Base-by-base conservation (phyloP, 2,797 vertebrate species). In the Sardinella longiceps region DNA sequence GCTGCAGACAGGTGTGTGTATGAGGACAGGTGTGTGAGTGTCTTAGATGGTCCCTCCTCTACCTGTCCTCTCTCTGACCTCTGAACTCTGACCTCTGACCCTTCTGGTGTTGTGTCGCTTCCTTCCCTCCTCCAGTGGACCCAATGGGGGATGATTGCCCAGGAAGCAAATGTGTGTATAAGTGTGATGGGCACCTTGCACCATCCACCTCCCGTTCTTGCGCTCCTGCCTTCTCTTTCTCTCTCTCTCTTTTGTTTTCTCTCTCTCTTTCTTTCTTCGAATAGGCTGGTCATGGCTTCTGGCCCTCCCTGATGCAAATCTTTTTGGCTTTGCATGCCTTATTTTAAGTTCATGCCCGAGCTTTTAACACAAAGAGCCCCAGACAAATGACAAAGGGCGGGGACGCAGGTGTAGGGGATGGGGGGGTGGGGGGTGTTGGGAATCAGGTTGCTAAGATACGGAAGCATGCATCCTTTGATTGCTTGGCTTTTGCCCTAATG, bases 101-200 rank as follows among this genome's bases (percentile, higher is more conserved):
- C 95, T 95, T 97, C 92, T 97, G 95, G 92, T 98, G 90, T 98
- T 96, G 94, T 97, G 96, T 94, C 95, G 95, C 4, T 20, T 48
- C 46, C 18, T 95, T 95, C 94, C 95, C 94, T 95, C 96, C 95
- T 95, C 96, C 95, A 99, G 98, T 99, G 93, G 97, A 98, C 94
- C 96, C 97, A 93, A 94, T 98, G 96, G 97, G 96, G 87, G 97
- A 99, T 97, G 97, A 97, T 97, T 98, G 93, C 95, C 96, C 96
- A 95, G 98, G 96, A 98, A 95, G 94, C 96, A 99, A 99, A 99
- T 99, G 98, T 99, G 97, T 99, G 97, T 99, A 98, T 98, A 94
- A 91, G 91, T 93, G 93, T 92, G 93, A 85, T 90, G 92, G 87
- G 90, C 46, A 48, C 84, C 82, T 93, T 89, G 83, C 84, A 33